A percentile compares a stretch with the other conserved stretches of the same genome.
Evolutionary conservation across 1,140 invertebrate genomes (phyloP).

Genomic region (Mercenaria mercenaria): DNA sequence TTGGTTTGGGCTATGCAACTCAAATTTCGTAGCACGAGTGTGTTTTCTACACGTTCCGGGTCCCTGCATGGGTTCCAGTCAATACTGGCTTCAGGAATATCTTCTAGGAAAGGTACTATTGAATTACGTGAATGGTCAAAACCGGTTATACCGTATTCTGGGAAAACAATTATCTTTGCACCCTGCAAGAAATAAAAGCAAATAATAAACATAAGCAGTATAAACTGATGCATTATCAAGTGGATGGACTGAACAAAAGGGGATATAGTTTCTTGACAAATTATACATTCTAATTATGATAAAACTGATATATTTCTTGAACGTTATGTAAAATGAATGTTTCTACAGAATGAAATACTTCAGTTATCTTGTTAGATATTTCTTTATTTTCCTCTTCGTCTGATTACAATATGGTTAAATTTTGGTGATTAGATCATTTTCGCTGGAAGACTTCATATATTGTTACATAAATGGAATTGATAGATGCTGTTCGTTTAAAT

Average conservation of each 20-base stretch:
- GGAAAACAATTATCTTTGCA: slow-evolving; percentile 93
- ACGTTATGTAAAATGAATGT: too few relatives aligned
- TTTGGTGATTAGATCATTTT: too few relatives aligned
- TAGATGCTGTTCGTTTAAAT: too few relatives aligned
- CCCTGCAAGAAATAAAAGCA: slow-evolving; percentile 85
- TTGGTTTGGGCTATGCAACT: slow-evolving; percentile 88
- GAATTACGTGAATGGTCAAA: slow-evolving; percentile 56
- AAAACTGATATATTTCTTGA: too few relatives aligned
- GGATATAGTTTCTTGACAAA: not conserved
- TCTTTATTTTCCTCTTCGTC: too few relatives aligned
- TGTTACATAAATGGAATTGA: too few relatives aligned
- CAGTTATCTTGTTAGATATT: too few relatives aligned
- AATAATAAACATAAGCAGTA: too few relatives aligned
- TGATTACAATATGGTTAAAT: too few relatives aligned
- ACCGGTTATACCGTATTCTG: slow-evolving; percentile 89
- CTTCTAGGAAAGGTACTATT: slow-evolving; percentile 66
- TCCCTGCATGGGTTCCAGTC: slow-evolving; percentile 69
- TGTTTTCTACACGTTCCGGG: not conserved
- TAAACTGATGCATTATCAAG: too few relatives aligned
- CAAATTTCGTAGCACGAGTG: slow-evolving; percentile 51
- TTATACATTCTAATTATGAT: not conserved
- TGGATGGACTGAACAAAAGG: not conserved
- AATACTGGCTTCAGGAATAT: slow-evolving; percentile 66
- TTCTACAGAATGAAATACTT: too few relatives aligned
- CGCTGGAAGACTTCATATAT: too few relatives aligned